Evolutionary conservation across 2,797 vertebrate genomes (phyloP).

Genomic region (Emys orbicularis): DNA sequence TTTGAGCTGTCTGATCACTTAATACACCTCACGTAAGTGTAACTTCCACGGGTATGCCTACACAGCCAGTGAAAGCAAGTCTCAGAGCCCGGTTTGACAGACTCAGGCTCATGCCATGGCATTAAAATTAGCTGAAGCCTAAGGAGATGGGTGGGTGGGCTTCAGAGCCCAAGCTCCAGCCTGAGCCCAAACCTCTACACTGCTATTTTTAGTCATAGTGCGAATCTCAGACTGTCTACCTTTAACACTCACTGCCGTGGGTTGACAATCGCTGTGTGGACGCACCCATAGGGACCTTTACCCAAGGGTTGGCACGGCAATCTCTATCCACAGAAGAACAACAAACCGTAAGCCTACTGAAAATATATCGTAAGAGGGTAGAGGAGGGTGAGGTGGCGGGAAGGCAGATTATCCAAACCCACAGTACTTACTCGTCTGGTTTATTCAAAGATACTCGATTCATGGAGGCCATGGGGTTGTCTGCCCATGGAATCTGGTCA

Average conservation of each 20-base stretch:
- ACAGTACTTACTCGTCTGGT: conserved; percentile 89
- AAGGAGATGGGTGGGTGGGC: too few relatives aligned
- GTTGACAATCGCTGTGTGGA: not conserved
- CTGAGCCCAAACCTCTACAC: not conserved
- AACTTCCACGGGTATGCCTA: not conserved
- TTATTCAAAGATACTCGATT: conserved; percentile 83
- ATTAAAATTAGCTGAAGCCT: not conserved
- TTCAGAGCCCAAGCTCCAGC: not conserved
- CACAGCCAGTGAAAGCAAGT: not conserved
- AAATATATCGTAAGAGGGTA: not conserved
- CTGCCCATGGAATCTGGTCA: conserved; percentile 87
- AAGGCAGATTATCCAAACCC: not conserved
- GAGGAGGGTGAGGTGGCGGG: not conserved
- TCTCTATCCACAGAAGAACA: not conserved
- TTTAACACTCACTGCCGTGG: not conserved
- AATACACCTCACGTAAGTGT: too few relatives aligned
- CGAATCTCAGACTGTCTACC: not conserved
- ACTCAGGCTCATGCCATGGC: not conserved
- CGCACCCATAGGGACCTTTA: not conserved
- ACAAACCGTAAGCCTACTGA: not conserved
- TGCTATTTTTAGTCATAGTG: not conserved
- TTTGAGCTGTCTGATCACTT: too few relatives aligned
- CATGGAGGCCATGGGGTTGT: conserved; percentile 81
- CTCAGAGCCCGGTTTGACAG: not conserved
- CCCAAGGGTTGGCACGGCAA: not conserved